A percentile compares a stretch with the other conserved stretches of the same genome.
These are phyloP conservation scores for Melieria picta DNA, from an alignment of 2,888 invertebrate species.

Conservation along the genomic window DNA sequence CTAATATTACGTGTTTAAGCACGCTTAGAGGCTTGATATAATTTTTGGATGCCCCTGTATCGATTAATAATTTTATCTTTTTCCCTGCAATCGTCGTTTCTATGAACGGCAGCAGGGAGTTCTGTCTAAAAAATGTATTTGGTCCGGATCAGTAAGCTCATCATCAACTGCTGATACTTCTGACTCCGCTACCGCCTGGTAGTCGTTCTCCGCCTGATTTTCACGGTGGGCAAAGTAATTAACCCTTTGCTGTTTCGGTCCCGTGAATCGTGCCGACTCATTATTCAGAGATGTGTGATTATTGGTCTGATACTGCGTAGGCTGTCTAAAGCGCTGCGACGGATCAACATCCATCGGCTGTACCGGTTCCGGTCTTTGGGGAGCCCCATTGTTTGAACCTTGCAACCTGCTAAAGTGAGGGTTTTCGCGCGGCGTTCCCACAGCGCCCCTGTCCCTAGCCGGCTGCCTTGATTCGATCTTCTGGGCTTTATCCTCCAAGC, in stretches of 20 bases:
- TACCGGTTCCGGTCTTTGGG: neutral
- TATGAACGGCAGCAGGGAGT: conserved; percentile 25
- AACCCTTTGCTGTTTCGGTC: too few relatives aligned
- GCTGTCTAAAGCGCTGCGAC: conserved; percentile 1
- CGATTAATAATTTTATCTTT: conserved; percentile 19
- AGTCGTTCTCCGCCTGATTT: neutral
- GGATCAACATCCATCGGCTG: neutral
- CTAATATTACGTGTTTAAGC: conserved; percentile 11
- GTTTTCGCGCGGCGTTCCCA: neutral
- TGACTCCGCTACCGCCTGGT: conserved; percentile 2
- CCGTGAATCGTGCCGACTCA: too few relatives aligned
- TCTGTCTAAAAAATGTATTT: conserved; percentile 25
- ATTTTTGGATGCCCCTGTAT: conserved; percentile 29
- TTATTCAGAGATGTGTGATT: neutral
- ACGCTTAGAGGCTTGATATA: conserved; percentile 26
- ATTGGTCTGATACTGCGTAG: neutral
- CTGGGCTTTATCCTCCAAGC: conserved; percentile 26
- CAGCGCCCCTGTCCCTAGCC: neutral
- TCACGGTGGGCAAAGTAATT: too few relatives aligned
- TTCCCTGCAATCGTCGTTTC: conserved; percentile 27
- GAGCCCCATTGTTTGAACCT: neutral
- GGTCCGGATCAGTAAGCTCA: conserved; percentile 8
- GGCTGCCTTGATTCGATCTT: neutral
- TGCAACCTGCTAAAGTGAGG: neutral
- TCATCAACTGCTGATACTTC: conserved; percentile 9